phyloP scores from a whole-genome alignment of 2,797 vertebrate species.

The Coracias cyanogaster region DNA sequence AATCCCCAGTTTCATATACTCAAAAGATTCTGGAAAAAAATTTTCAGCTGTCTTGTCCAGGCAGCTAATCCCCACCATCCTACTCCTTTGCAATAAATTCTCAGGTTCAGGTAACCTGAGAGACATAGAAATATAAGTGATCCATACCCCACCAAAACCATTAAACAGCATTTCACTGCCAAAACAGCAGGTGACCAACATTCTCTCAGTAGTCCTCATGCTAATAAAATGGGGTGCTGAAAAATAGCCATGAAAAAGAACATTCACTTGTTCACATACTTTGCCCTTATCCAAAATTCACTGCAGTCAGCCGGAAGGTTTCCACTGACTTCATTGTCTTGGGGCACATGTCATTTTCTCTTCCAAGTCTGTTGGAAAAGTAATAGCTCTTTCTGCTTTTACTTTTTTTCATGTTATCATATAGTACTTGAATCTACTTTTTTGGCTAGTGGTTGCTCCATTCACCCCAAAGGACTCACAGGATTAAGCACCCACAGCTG shows the following conservation, averaged over 20 bases:
- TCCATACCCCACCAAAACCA: not conserved
- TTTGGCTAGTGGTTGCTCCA: not conserved
- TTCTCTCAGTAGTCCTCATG: not conserved
- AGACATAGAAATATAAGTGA: fast-evolving
- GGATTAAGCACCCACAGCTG: not conserved
- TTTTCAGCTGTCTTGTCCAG: not conserved
- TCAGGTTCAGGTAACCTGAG: not conserved
- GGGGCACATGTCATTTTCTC: not conserved
- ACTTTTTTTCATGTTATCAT: not conserved
- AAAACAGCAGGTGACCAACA: not conserved
- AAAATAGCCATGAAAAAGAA: not conserved
- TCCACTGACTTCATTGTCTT: not conserved
- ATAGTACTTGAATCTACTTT: not conserved
- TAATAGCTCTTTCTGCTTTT: not conserved
- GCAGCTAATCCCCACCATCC: not conserved
- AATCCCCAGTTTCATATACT: not conserved
- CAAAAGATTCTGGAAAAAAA: not conserved
- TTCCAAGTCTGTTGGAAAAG: not conserved
- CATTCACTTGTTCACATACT: not conserved
- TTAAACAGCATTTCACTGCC: not conserved
- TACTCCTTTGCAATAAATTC: not conserved
- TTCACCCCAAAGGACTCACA: not conserved
- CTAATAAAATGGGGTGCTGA: not conserved
- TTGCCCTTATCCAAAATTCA: not conserved
- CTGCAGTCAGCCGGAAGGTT: not conserved